Evolutionary conservation across 1,140 invertebrate genomes (phyloP).

Genomic region (Psix sp.): DNA sequence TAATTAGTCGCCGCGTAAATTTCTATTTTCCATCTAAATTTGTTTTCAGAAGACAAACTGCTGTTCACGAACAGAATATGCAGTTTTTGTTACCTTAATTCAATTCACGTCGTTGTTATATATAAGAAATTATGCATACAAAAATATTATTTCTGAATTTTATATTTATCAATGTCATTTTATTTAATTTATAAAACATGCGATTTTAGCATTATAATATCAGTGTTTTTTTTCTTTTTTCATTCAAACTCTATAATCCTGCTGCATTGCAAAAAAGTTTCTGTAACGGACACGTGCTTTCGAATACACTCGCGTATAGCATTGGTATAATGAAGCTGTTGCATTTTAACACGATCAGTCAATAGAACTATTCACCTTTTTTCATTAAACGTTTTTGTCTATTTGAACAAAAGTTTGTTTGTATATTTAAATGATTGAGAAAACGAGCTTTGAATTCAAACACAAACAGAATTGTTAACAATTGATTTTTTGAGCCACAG

Average conservation of each 20-base stretch:
- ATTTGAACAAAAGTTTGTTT: too few species aligned
- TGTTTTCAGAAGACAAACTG: slow-evolving; percentile 6
- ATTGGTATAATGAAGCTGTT: slow-evolving; percentile 31
- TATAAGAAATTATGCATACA: too few species aligned
- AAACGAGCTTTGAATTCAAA: too few species aligned
- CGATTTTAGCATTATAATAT: slow-evolving; percentile 13
- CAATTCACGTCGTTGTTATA: too few species aligned
- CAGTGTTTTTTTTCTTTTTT: slow-evolving; percentile 11
- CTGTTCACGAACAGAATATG: neutral
- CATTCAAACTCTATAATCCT: slow-evolving; percentile 5
- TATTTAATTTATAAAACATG: slow-evolving; percentile 2
- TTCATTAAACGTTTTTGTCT: too few species aligned
- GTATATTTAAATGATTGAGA: too few species aligned
- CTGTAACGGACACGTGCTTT: slow-evolving; percentile 1
- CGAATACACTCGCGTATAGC: slow-evolving; percentile 5
- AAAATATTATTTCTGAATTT: too few species aligned
- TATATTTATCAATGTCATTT: too few species aligned
- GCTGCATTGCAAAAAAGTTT: slow-evolving; percentile 41
- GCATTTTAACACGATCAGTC: too few species aligned
- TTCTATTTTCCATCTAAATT: slow-evolving; percentile 27
- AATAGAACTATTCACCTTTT: too few species aligned
- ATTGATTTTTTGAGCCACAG: too few species aligned
- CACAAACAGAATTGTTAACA: too few species aligned
- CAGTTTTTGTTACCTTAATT: neutral
- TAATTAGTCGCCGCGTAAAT: slow-evolving; percentile 17